Conservation (phyloP, 2,113 vertebrate species). For the Rhinichthys klamathensis region DNA sequence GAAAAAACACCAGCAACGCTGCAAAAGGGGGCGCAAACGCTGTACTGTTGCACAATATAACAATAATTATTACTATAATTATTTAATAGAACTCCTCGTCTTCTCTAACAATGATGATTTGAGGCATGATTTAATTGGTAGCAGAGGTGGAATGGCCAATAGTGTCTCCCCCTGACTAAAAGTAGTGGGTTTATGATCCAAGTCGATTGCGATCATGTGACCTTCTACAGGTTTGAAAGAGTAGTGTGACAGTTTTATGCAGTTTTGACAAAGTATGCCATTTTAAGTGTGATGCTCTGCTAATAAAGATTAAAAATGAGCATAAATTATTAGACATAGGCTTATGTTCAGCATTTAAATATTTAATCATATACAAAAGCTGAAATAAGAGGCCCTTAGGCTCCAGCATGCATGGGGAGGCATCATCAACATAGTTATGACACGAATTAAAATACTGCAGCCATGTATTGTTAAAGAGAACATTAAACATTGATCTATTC, state of each 20-base stretch:
- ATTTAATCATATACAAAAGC: constrained; percentile 38
- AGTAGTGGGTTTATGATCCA: background rate
- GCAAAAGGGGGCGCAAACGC: too few species aligned
- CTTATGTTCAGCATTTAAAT: constrained; percentile 17
- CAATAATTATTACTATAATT: too few species aligned
- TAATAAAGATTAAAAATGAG: constrained; percentile 10
- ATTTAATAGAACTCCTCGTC: too few species aligned
- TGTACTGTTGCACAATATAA: too few species aligned
- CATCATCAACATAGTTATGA: constrained; percentile 64
- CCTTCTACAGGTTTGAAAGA: background rate
- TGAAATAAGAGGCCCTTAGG: constrained; percentile 16
- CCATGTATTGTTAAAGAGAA: constrained; percentile 80
- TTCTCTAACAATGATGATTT: too few species aligned
- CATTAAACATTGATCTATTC: constrained; percentile 79
- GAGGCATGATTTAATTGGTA: too few species aligned
- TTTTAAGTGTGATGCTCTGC: background rate
- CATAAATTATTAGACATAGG: background rate
- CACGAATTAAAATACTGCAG: constrained; percentile 65
- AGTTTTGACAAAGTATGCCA: background rate
- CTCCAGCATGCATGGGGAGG: background rate
- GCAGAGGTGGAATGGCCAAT: background rate
- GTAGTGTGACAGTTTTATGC: background rate
- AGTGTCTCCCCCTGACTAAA: background rate
- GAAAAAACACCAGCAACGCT: too few species aligned
- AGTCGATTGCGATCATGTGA: background rate